These are phyloP conservation scores for Hemibagrus wyckioides DNA, from an alignment of 2,113 vertebrate species.

Conservation along the genomic window DNA sequence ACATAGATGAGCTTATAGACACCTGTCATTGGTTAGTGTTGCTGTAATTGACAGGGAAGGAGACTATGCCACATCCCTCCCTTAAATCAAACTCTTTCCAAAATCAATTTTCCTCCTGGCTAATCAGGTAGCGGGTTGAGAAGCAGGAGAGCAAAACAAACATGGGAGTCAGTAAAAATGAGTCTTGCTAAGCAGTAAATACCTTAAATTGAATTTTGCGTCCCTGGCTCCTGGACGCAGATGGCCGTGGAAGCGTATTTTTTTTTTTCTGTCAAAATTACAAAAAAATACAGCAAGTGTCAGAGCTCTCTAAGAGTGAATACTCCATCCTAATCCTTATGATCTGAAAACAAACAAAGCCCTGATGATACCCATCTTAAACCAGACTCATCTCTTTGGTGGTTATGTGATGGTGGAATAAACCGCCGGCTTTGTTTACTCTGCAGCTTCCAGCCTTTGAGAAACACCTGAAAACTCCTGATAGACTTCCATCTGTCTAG, in stretches of 20 bases:
- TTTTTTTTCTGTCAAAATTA: background rate
- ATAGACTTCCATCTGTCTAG: background rate
- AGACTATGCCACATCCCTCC: no score
- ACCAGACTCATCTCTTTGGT: background rate
- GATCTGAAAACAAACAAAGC: background rate
- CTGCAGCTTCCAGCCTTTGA: background rate
- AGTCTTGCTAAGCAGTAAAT: background rate
- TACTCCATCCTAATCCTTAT: constrained; percentile 4
- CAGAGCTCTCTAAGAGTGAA: background rate
- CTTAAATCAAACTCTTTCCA: background rate
- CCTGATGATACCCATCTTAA: background rate
- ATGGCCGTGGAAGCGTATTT: no score
- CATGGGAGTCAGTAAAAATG: background rate
- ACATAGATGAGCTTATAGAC: no score
- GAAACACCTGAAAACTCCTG: background rate
- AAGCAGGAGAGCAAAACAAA: background rate
- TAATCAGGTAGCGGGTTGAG: background rate
- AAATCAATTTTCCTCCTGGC: background rate
- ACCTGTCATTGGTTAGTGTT: no score
- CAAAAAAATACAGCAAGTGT: no score
- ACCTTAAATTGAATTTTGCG: background rate
- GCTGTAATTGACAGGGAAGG: no score
- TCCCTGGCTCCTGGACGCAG: background rate
- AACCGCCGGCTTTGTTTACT: background rate
- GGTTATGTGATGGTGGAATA: background rate